These are phyloP conservation scores for Rhopalosiphum nymphaeae DNA, from an alignment of 2,888 invertebrate genomes.

Conservation along the genomic window DNA sequence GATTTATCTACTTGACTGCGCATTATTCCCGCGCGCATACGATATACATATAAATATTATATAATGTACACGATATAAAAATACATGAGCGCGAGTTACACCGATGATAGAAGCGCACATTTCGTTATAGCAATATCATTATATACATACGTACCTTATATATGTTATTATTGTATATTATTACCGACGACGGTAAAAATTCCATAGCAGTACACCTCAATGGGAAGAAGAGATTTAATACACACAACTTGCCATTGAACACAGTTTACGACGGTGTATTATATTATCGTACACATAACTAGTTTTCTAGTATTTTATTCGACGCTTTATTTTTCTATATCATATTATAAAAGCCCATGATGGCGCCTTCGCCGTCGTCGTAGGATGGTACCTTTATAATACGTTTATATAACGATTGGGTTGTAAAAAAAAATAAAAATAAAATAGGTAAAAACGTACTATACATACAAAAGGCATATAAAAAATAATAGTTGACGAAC, in stretches of 20 bases:
- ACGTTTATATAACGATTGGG: conserved; percentile 12
- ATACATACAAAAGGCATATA: neutral
- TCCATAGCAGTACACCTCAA: neutral
- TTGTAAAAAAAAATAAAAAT: neutral
- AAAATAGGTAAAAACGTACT: conserved; percentile 14
- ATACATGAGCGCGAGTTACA: neutral
- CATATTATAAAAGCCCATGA: neutral
- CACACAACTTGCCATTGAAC: conserved; percentile 27
- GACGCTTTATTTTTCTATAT: conserved; percentile 11
- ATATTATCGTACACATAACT: neutral
- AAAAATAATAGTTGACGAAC: neutral
- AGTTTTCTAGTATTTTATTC: conserved; percentile 49
- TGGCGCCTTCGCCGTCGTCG: conserved; percentile 24
- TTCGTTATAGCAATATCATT: neutral
- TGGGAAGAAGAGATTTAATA: conserved; percentile 28
- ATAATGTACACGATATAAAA: neutral
- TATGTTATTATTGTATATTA: neutral
- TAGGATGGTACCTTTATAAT: neutral
- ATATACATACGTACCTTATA: neutral
- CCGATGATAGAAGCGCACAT: neutral
- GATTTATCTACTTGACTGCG: neutral
- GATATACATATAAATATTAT: neutral
- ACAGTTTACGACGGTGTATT: conserved; percentile 37
- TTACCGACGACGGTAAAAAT: neutral
- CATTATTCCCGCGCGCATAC: neutral